Evolutionary conservation across 23 tunicate genomes (phyloP).

Genomic region (Aplidium turbinatum): DNA sequence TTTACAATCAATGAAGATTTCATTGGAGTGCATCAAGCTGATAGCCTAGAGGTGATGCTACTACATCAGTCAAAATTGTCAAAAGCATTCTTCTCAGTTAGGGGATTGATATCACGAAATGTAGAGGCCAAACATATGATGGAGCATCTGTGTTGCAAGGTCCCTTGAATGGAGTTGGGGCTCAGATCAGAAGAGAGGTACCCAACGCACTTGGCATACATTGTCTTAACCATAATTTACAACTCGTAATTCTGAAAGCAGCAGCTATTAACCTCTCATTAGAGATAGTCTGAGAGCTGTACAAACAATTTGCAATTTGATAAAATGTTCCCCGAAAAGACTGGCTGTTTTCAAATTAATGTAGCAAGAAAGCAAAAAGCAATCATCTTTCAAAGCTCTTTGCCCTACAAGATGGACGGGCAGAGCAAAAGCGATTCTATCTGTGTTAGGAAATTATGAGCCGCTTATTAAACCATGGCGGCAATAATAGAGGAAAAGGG

Average conservation of each 20-base stretch:
- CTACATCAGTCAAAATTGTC: slow-evolving; percentile 8
- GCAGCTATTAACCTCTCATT: slow-evolving; percentile 2
- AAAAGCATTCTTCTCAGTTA: slow-evolving; percentile 13
- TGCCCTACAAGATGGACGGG: slow-evolving; percentile 9
- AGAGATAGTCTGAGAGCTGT: slow-evolving; percentile 5
- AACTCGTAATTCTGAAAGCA: slow-evolving; percentile 9
- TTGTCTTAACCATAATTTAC: slow-evolving; percentile 11
- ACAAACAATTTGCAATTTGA: slow-evolving; percentile 10
- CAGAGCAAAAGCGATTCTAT: neutral
- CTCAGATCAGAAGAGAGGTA: slow-evolving; percentile 12
- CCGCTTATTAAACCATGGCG: neutral
- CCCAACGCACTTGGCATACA: slow-evolving; percentile 13
- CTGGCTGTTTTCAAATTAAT: neutral
- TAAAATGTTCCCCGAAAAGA: slow-evolving; percentile 8
- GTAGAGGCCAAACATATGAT: slow-evolving; percentile 12
- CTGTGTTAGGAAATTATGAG: slow-evolving; percentile 8
- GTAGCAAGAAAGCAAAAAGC: neutral
- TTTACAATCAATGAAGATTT: slow-evolving; percentile 14
- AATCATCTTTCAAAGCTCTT: slow-evolving; percentile 1
- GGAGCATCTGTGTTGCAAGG: slow-evolving; percentile 17
- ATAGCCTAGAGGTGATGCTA: slow-evolving; percentile 1
- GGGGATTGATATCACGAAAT: slow-evolving; percentile 3
- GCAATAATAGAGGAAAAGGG: neutral
- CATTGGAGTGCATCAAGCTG: slow-evolving; percentile 20
- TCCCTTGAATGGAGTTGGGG: slow-evolving; percentile 13